phyloP scores from a whole-genome alignment of 2,888 invertebrate species.

The Litoditis marina region DNA sequence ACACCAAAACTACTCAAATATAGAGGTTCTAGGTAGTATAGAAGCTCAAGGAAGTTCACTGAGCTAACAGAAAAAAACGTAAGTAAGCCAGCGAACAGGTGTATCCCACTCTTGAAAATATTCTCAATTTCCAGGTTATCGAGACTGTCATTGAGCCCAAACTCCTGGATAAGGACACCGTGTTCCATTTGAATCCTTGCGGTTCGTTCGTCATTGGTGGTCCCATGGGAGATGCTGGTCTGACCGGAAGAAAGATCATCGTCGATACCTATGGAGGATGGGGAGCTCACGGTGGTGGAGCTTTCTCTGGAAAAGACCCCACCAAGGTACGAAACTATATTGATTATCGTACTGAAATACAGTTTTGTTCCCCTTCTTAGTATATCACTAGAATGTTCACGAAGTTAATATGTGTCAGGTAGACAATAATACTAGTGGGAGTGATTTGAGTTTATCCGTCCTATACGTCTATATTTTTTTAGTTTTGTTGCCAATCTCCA shows the following conservation, averaged over 20 bases:
- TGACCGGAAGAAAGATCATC: slow-evolving; percentile 94
- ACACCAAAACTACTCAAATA: no score
- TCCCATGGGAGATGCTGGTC: slow-evolving; percentile 34
- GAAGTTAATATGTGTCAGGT: no score
- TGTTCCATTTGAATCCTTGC: slow-evolving; percentile 95
- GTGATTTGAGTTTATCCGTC: no score
- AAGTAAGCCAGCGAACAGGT: no score
- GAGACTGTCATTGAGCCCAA: slow-evolving; percentile 85
- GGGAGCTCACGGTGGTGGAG: slow-evolving; percentile 98
- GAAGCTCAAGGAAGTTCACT: no score
- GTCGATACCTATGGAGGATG: slow-evolving; percentile 99
- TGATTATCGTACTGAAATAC: not conserved
- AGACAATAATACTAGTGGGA: no score
- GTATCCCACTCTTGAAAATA: no score
- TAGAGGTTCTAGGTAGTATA: no score
- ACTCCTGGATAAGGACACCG: slow-evolving; percentile 84
- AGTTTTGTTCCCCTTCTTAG: no score
- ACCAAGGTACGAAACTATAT: slow-evolving; percentile 65
- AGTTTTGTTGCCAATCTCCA: no score
- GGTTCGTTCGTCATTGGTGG: slow-evolving; percentile 86
- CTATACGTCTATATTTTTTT: no score
- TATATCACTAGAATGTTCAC: no score
- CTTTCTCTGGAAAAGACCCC: slow-evolving; percentile 95
- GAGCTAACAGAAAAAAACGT: not conserved
- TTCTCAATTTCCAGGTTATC: slow-evolving; percentile 72